phyloP scores from a whole-genome alignment of 2,797 vertebrate genomes.

The Syndactyla subalaris region DNA sequence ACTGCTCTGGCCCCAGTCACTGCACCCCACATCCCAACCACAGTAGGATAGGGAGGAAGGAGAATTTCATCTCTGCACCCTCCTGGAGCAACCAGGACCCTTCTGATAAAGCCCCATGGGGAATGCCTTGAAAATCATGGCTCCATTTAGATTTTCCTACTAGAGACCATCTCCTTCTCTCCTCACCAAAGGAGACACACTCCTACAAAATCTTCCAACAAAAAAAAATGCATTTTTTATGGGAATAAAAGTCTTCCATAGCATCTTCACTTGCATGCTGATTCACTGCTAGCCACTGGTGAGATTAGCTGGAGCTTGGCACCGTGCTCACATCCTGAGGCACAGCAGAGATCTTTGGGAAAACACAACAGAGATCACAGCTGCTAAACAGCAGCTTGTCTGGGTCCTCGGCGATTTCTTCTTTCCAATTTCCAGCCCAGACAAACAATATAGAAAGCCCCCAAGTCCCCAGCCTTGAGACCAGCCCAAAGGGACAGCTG shows the following conservation, averaged over 20 bases:
- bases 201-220: neutral
- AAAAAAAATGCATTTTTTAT: neutral
- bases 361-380: neutral
- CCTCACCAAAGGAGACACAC: neutral
- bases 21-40: neutral
- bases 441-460: neutral
- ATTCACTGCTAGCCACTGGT: neutral
- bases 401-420: neutral
- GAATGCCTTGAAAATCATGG: neutral
- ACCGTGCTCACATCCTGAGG: neutral
- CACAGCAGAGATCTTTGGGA: neutral
- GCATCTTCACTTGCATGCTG: neutral
- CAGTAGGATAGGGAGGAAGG: neutral
- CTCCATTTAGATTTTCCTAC: neutral
- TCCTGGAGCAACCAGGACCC: accelerated
- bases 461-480: neutral
- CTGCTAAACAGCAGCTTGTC: neutral
- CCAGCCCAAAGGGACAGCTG: neutral
- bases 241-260: neutral
- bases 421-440: neutral
- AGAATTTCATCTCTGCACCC: neutral
- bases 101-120: neutral
- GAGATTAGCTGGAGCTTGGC: neutral
- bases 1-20: neutral
- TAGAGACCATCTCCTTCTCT: neutral